Conservation (phyloP, 2,797 vertebrate species). For the Semotilus atromaculatus region DNA sequence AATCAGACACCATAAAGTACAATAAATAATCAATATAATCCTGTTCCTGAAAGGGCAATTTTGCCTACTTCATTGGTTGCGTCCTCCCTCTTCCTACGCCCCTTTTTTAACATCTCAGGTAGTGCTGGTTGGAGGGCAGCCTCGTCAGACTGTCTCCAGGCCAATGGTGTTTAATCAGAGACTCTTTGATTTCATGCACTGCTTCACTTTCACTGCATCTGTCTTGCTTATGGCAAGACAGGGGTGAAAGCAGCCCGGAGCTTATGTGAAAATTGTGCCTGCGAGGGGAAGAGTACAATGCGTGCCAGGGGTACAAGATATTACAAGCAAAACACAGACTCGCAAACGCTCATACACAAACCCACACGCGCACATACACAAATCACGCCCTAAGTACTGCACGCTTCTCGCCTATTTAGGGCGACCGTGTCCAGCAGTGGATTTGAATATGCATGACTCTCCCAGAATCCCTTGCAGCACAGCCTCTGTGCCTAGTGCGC, state of each 20-base stretch:
- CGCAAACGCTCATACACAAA: conserved; percentile 67
- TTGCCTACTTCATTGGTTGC: background rate
- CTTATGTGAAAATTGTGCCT: conserved; percentile 70
- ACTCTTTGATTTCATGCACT: conserved; percentile 66
- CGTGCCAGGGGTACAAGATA: conserved; percentile 67
- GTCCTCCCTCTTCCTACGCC: background rate
- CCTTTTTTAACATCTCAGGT: conserved; percentile 28
- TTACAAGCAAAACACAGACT: conserved; percentile 60
- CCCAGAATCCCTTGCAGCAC: conserved; percentile 76
- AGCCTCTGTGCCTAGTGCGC: conserved; percentile 61
- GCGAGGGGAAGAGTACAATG: conserved; percentile 69
- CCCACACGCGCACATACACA: conserved; percentile 65
- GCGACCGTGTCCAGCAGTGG: conserved; percentile 81
- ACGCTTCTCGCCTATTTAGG: conserved; percentile 80
- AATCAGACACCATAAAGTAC: background rate
- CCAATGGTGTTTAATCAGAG: conserved; percentile 61
- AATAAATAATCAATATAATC: background rate
- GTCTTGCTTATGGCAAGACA: conserved; percentile 66
- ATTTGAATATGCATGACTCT: conserved; percentile 85
- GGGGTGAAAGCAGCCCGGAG: conserved; percentile 63
- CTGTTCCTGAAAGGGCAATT: background rate
- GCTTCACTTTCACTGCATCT: conserved; percentile 59
- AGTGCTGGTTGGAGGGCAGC: conserved; percentile 12
- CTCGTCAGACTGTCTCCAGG: conserved; percentile 50
- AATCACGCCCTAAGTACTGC: conserved; percentile 75